Evolutionary conservation across 2,888 invertebrate species (phyloP), one percentile per base, ranked within the genome.

Genomic region (Oasisia sp.): DNA sequence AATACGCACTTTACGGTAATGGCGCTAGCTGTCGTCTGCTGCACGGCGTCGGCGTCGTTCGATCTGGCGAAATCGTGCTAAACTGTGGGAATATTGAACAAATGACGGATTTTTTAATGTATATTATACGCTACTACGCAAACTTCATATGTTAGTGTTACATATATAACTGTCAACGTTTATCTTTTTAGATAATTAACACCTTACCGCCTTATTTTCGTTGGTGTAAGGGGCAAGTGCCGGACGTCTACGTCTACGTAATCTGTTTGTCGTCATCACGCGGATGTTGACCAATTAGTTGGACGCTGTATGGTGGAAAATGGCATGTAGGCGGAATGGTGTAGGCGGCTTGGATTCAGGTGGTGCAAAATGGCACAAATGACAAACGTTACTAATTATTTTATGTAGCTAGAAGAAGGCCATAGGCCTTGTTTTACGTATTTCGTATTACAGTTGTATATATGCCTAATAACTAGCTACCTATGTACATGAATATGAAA

Each of bases 1-100:
- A 74, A 74, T 74, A 74, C 74, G 74, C 74, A 74, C 74, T 74
- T 74, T 74, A 74, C 74, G 74, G 74, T 74, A 74, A 74, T 74
- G 74, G 74, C 27, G 74, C 74, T 74, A 27, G 74, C 74, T 19
- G 74, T 27, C 74, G 74, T 74, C 74, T 74, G 74, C 74, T n/a
- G 74, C 74, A 27, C 14, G n/a, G 74, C 74, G 74, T 4, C 7
- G 1, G 74, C 74, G 14, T 27, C 74, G 74, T 74, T 27, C 74
- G 19, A 74, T 27, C 74, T n/a, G 74, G 74, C 74, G 74, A 74
- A 50, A 50, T 50, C 50, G 50, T 14, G 14, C 50, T 50, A 50
- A 50, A 50, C 50, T 50, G 8, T 50, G 14, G 14, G 9, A 2
- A 50, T 50, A 50, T 50, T 50, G 9, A 14, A 50, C 5, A 50